Evolutionary conservation across 2,888 invertebrate species (phyloP), one percentile per base, ranked within the genome.

Genomic region (Anticlea derivata): DNA sequence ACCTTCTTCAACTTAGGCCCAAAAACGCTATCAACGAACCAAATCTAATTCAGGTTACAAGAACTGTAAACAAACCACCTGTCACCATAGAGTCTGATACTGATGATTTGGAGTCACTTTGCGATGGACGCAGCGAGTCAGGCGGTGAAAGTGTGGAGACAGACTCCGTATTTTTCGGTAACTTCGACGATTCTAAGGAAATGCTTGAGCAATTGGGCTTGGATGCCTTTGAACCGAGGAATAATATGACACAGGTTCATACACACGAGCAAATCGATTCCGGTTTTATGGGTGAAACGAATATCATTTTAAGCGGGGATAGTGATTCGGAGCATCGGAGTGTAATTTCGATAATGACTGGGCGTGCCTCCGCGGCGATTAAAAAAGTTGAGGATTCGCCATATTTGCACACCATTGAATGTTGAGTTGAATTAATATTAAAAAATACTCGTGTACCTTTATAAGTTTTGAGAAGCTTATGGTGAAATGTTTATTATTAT

Each of bases 111-210:
- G 96, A 96, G 70, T 95, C 95, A 17, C 86, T 94, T 43, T 94
- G 94, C 34, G 96, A 96, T 63, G 96, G 95, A 6, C 93, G 94
- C 58, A 96, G 96, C 73, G 96, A 96, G 77, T 96, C 96, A 13
- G 96, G 96, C 0, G 96, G 95, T 1, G 96, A 96, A 74, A 96
- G 96, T 79, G 92, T 96, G 1, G 96, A 96, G 70, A 96, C 96
- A 0, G 96, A 96, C 80, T 96, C 96, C 7, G 96, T 96, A 7
- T 95, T 96, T 73, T 96, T 96, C 69, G 96, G 95, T 4, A 94
- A 94, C 74, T 93, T 94, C 63, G 86, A 89, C 33, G 89, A 90
- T 50, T 79, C 89, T 0, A 87, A 86, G 41, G 83, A 87, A 60
- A 72, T 89, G 59, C 76, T 86, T 5, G 82, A 82, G 11, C 88